A percentile compares a stretch with the other conserved stretches of the same genome.
Evolutionary conservation across 2,888 invertebrate species (phyloP).

Genomic region (Chromoteleia sp.): DNA sequence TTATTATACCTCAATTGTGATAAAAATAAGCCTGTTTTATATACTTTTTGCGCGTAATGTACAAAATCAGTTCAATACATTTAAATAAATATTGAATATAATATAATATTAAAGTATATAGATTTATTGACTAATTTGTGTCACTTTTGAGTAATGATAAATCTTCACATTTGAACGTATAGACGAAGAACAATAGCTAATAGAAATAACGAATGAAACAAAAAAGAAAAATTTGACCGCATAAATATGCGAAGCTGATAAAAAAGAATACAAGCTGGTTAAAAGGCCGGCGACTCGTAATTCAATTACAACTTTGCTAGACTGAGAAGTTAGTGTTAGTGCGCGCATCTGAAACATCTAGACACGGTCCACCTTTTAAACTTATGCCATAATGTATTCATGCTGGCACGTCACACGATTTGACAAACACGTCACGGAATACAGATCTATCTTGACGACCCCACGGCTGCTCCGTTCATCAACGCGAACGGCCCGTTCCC

Average conservation of each 20-base stretch:
- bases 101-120: too few relatives aligned
- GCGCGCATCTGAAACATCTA: not conserved
- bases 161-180: too few relatives aligned
- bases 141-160: too few relatives aligned
- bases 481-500: constrained; percentile 71
- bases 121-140: too few relatives aligned
- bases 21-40: too few relatives aligned
- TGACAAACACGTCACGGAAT: constrained; percentile 76
- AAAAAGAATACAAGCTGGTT: not conserved
- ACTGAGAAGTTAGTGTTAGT: not conserved
- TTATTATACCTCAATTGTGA: too few relatives aligned
- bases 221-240: not conserved
- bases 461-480: constrained; percentile 76
- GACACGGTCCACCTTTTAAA: constrained; percentile 43
- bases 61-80: too few relatives aligned
- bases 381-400: constrained; percentile 73
- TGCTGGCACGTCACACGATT: constrained; percentile 72
- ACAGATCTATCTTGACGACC: constrained; percentile 75
- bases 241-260: not conserved
- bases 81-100: too few relatives aligned
- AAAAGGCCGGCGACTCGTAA: not conserved
- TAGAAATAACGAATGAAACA: too few relatives aligned
- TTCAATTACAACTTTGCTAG: constrained; percentile 3
- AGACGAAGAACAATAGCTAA: too few relatives aligned
- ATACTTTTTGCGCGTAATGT: too few relatives aligned